Base-by-base conservation (phyloP, 2,113 vertebrate genomes). In the Bagarius yarrelli region DNA sequence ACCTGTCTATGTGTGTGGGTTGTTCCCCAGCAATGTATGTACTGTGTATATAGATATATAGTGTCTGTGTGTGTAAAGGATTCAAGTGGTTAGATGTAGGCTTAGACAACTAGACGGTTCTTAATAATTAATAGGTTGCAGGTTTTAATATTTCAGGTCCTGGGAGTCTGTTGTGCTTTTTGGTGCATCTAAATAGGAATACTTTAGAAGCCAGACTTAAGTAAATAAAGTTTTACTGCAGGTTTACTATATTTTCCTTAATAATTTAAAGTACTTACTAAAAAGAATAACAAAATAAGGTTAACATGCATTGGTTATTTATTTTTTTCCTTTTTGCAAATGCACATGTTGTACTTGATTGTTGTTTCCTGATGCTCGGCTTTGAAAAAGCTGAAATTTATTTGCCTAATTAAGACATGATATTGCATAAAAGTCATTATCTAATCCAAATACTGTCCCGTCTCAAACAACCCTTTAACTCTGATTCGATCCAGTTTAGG, bases 1-100 rank as follows among this genome's bases (percentile, higher is more conserved):
- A 92, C 87, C 88, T 83, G 86, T 84, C 57, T 15, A 52, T 56
- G 63, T 19, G 36, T 82, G 73, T 82, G 75, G 30, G 55, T 61
- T 44, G 13, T 47, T 11, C 44, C 44, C 44, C 5, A 47, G 11
- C 4, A 47, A 9, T 52, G 44, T 78, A 25, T 52, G 30, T 78
- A 80, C 61, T 56, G 23, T 53, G 19, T 53, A 19, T 53, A 53
- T 18, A 53, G 4, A 53, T 18, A 53, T 53, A 53, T 53, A 18
- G n/a, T n/a, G n/a, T n/a, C n/a, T 47, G 32, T 16, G 23, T 36
- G 21, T 76, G 32, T 75, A 23, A 27, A 18, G 6, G 13, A 71
- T 16, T 25, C 8, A 23, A n/a, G n/a, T n/a, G n/a, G 36, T 40
- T 40, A 70, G 50, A 52, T 74, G 64, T 56, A 56, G 56, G 53